Base-by-base conservation (phyloP, 2,113 vertebrate species). In the Neolamprologus longior region DNA sequence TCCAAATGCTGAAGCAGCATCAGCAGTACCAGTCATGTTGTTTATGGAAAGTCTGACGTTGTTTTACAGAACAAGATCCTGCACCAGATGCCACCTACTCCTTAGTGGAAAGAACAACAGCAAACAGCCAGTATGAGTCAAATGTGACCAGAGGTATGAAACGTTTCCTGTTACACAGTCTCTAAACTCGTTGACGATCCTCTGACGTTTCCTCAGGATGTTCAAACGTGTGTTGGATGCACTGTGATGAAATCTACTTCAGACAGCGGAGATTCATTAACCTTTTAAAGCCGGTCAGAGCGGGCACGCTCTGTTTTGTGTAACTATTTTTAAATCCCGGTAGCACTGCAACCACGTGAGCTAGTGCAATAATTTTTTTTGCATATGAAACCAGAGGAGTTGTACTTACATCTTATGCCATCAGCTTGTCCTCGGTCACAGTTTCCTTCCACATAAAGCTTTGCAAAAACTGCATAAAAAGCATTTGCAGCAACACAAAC, bases 11-110 rank as follows among this genome's bases (percentile, higher is more conserved):
- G 9, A 73, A 73, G 14, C 68, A 73, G 14, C 68, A 0, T 1
- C 66, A 26, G 37, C 21, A 73, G 14, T 28, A 11, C 42, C 21
- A 47, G 14, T 17, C 24, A 0, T 17, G 68, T 45, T 73, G 14
- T 73, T 45, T 26, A 45, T 73, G 40, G 0, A 73, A 73, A 73
- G n/a, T 73, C 68, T 73, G 68, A 73, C 40, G 0, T 45, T 26
- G 13, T 45, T 45, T 73, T 26, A 0, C 40, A 73, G 68, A 73
- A 21, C 21, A 45, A 6, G 14, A 0, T 73, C 40, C 40, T 45
- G 40, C 68, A 73, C 40, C 21, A 45, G 21, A 45, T 47, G 40
- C 68, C 68, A 26, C 68, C 68, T 28, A 73, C 68, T 45, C 40
- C 40, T 24, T 45, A 73, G 21, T 17, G 68, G 24, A 45, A 47